These are phyloP conservation scores for Eledona agricola DNA, from an alignment of 2,888 invertebrate species.

Conservation along the genomic window DNA sequence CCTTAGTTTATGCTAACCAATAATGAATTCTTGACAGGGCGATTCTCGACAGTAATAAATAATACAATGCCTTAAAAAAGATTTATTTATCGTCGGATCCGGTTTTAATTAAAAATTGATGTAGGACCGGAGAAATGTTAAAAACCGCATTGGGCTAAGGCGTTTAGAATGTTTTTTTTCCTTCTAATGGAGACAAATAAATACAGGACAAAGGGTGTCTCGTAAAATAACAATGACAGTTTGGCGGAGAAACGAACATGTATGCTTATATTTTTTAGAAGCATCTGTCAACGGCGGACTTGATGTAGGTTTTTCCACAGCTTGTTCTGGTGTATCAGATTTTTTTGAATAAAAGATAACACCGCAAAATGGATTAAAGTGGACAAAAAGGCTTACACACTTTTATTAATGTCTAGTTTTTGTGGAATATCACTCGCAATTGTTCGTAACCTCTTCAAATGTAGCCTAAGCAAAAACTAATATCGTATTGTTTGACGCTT, in stretches of 20 bases:
- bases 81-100: conserved; percentile 22
- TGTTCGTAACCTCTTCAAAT: conserved; percentile 4
- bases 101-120: conserved; percentile 29
- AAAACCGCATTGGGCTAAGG: conserved; percentile 1
- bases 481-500: conserved; percentile 35
- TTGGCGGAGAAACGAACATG: conserved; percentile 29
- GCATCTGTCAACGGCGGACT: conserved; percentile 33
- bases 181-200: conserved; percentile 1
- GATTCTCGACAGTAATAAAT: conserved; percentile 13
- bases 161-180: conserved; percentile 17
- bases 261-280: conserved; percentile 36
- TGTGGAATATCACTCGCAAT: conserved; percentile 5
- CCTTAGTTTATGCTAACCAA: too few relatives aligned
- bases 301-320: conserved; percentile 34
- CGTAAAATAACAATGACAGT: conserved; percentile 22
- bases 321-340: conserved; percentile 24
- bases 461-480: too few relatives aligned
- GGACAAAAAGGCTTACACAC: conserved; percentile 19
- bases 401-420: conserved; percentile 31
- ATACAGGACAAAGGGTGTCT: conserved; percentile 1
- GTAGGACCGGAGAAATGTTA: too few relatives aligned
- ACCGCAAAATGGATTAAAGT: conserved; percentile 32
- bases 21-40: conserved; percentile 9
- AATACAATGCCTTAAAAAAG: conserved; percentile 23
- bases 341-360: conserved; percentile 34